A percentile compares a stretch with the other conserved stretches of the same genome.
These are phyloP conservation scores for Neolamprologus cancellatus DNA, from an alignment of 2,113 vertebrate genomes.

Conservation along the genomic window DNA sequence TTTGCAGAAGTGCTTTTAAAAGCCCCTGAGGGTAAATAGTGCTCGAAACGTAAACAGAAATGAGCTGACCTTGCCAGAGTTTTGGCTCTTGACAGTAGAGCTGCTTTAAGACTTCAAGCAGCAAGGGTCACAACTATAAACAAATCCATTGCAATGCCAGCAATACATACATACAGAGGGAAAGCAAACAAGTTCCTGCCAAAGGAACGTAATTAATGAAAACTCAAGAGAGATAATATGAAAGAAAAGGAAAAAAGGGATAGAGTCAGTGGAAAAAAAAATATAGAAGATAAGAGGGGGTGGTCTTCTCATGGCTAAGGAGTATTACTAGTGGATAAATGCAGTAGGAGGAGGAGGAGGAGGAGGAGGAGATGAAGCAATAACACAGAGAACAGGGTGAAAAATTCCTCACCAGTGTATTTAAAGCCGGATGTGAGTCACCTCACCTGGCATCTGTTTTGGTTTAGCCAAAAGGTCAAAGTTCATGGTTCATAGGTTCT, in stretches of 20 bases:
- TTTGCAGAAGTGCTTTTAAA: conserved; percentile 89
- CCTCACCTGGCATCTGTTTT: conserved; percentile 85
- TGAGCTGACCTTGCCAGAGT: conserved; percentile 89
- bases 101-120: conserved; percentile 85
- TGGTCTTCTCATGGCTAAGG: conserved; percentile 19
- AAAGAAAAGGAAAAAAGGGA: conserved; percentile 7
- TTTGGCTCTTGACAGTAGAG: conserved; percentile 85
- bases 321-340: conserved; percentile 26
- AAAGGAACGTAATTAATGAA: conserved; percentile 65
- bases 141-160: conserved; percentile 72
- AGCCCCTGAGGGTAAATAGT: conserved; percentile 87
- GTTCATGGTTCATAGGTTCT: conserved; percentile 81
- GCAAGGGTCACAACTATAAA: conserved; percentile 87
- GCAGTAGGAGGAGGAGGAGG: conserved; percentile 4
- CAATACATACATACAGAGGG: conserved; percentile 52
- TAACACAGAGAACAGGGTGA: conserved; percentile 49
- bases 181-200: conserved; percentile 66
- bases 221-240: conserved; percentile 54
- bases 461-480: conserved; percentile 79
- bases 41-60: conserved; percentile 91
- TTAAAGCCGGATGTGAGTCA: conserved; percentile 85
- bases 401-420: conserved; percentile 76
- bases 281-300: conserved; percentile 24
- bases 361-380: conserved; percentile 33
- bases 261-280: conserved; percentile 38